phyloP scores from a whole-genome alignment of 2,888 invertebrate species.

The Chirona hameri region DNA sequence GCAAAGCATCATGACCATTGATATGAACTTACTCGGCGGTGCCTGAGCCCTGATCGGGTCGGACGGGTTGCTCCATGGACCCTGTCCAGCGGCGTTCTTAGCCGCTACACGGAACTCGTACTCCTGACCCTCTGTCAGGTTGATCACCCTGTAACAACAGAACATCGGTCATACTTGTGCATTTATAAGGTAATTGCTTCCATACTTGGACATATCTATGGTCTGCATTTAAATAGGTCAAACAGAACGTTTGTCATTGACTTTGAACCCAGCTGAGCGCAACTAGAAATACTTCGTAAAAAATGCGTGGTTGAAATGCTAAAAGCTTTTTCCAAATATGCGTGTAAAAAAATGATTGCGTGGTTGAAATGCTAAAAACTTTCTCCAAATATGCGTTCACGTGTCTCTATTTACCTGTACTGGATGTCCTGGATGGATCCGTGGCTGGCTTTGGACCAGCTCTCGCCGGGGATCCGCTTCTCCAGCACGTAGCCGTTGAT shows the following conservation, averaged over 20 bases:
- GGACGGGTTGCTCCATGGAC: conserved; percentile 86
- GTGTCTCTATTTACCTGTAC: conserved; percentile 58
- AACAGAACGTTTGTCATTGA: no score
- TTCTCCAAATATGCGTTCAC: no score
- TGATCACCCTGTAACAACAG: conserved; percentile 58
- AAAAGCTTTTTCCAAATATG: no score
- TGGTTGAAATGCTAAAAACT: no score
- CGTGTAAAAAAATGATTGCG: no score
- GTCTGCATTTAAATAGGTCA: no score
- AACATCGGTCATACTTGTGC: no score
- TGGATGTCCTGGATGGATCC: conserved; percentile 81
- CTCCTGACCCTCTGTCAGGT: conserved; percentile 88
- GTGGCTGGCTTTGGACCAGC: conserved; percentile 92
- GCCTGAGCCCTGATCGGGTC: conserved; percentile 86
- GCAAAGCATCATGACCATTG: background rate
- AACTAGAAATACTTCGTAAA: no score
- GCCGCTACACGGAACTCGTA: conserved; percentile 98
- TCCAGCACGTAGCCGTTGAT: conserved; percentile 93
- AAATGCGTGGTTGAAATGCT: no score
- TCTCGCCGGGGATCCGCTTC: conserved; percentile 83
- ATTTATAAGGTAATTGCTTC: no score
- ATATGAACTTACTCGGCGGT: conserved; percentile 61
- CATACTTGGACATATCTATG: no score
- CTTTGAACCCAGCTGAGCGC: no score
- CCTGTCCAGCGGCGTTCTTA: conserved; percentile 95